Evolutionary conservation across 2,113 vertebrate genomes (phyloP), one percentile per base, ranked within the genome.

Genomic region (Dendrocopos noguchii): DNA sequence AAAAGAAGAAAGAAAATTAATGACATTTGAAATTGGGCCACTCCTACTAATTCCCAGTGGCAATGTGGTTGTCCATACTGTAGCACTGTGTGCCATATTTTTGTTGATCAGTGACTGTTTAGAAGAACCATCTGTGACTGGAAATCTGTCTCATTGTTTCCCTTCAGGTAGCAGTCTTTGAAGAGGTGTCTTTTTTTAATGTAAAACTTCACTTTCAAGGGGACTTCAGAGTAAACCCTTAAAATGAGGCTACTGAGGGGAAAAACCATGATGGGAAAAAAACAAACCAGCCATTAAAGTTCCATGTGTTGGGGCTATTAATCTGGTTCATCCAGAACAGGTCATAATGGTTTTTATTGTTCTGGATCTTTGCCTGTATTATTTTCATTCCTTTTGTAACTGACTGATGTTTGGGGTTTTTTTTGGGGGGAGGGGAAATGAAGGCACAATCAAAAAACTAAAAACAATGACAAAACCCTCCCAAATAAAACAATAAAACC

Each of bases 121-220:
- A 9, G 8, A 59, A 86, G 74, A 91, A 34, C 95, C 95, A 87
- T 90, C 80, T 96, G 95, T 94, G 91, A 93, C 79, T 90, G 86
- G 66, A 95, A 95, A 90, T 95, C 79, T 94, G 83, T 95, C 88
- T 74, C 16, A 79, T 90, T 95, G 76, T 87, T 95, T 80, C 10
- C 65, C 67, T 96, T 91, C 80, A 88, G 90, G 85, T 94, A 96
- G 84, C 68, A 91, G 36, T 93, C 90, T 95, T 97, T 93, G 67
- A 89, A 91, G 65, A 93, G 46, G 92, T 95, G 4, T 36, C 8
- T 36, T 36, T 36, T 95, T 91, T 83, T 6, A n/a, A 84, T 68
- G 66, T 46, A 53, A 42, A 91, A 80, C 57, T 95, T 96, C 21
- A 33, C 21, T 93, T 94, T 81, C 52, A 60, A 65, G 52, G 42